These are phyloP conservation scores for Drosophila subquinaria DNA, from an alignment of 2,888 invertebrate genomes.

Conservation along the genomic window DNA sequence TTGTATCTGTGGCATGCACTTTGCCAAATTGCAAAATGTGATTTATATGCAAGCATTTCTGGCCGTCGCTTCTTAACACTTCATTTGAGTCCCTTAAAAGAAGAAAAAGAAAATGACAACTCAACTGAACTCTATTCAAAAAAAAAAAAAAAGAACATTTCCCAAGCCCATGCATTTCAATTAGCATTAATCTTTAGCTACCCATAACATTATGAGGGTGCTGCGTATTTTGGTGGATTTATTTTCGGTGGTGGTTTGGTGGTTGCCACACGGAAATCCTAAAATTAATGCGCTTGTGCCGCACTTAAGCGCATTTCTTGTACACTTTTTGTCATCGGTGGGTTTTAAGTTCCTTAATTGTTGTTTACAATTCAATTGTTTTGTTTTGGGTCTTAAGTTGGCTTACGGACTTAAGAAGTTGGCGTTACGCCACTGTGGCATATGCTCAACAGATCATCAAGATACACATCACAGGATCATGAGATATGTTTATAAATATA, in stretches of 20 bases:
- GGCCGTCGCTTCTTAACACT: constrained; percentile 73
- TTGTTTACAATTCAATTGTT: constrained; percentile 70
- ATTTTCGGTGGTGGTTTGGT: constrained; percentile 22
- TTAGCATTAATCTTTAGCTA: constrained; percentile 61
- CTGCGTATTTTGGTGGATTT: background rate
- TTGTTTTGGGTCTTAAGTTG: constrained; percentile 38
- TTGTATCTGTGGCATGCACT: constrained; percentile 66
- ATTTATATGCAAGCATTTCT: constrained; percentile 66
- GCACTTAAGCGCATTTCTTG: constrained; percentile 55
- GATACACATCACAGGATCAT: constrained; percentile 10
- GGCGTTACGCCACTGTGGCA: no score
- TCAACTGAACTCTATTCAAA: constrained; percentile 23
- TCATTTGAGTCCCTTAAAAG: constrained; percentile 63
- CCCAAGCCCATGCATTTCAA: constrained; percentile 61
- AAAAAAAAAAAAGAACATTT: constrained; percentile 11
- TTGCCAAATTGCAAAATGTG: constrained; percentile 80
- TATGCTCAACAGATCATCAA: constrained; percentile 18
- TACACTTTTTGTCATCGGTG: constrained; percentile 47
- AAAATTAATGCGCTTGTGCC: constrained; percentile 46
- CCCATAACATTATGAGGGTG: constrained; percentile 28
- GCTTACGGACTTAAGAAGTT: constrained; percentile 43
- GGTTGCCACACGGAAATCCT: constrained; percentile 48
- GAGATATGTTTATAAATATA: constrained; percentile 5
- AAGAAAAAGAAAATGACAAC: constrained; percentile 1
- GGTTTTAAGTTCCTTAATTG: constrained; percentile 58